Evolutionary conservation across 1,140 invertebrate species (phyloP), one percentile per base, ranked within the genome.

Genomic region (Battus philenor): DNA sequence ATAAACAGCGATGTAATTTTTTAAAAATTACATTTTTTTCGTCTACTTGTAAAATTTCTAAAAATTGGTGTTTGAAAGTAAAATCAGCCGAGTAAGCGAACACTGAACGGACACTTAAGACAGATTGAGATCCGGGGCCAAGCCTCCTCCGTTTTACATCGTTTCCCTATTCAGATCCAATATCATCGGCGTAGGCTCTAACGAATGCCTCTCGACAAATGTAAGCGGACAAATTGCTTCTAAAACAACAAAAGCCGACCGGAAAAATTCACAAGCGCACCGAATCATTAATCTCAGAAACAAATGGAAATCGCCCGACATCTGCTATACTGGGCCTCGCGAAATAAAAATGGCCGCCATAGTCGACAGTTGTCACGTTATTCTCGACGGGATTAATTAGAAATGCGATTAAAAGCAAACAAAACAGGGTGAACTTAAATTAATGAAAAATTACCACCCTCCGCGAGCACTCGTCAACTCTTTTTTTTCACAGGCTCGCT

Each of bases 351-450:
- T 77, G 73, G 73, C 77, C 50, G 76, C 73, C 68, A 79, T 80
- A 81, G 81, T 79, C 81, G 78, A 80, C 81, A 85, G 81, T 85
- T 85, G 81, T 85, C 81, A 85, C 78, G 81, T 82, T 85, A 85
- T 85, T 82, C 78, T 82, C 81, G 70, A 76, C 76, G 77, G 81
- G 81, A 85, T 85, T 85, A 85, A 85, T 85, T 85, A 85, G 81
- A 85, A 85, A 85, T 85, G 75, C 81, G 81, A 85, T 85, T 82
- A 85, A 85, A 85, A 85, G 78, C 81, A 85, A 85, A 85, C 81
- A 85, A 85, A 85, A 85, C 81, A 82, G 78, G 76, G 77, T 85
- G 81, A 85, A 82, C 78, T 83, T 85, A 85, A 85, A 85, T 83
- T 83, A 83, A 85, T 83, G 81, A 85, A 85, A 85, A 85, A 85